Conservation (phyloP, 2,113 vertebrate species). For the Heloderma charlesbogerti region DNA sequence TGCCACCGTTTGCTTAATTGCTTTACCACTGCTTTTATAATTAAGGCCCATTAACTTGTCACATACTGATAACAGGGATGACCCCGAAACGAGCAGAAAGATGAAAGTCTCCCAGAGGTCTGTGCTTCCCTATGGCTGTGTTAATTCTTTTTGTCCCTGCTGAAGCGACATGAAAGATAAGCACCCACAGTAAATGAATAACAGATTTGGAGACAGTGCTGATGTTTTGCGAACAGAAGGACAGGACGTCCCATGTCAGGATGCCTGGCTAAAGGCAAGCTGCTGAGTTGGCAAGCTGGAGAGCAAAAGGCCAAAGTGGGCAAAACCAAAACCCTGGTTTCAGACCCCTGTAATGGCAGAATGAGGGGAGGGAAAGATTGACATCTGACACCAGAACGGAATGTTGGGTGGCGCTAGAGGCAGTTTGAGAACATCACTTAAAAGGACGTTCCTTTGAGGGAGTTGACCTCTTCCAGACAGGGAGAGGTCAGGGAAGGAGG, state of each 20-base stretch:
- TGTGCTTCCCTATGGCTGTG: constrained; percentile 20
- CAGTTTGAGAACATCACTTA: too few species aligned
- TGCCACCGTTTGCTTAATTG: constrained; percentile 70
- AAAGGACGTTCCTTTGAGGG: too few species aligned
- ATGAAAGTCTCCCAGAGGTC: constrained; percentile 40
- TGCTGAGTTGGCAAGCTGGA: neutral
- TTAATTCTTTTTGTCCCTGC: constrained; percentile 52
- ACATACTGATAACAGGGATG: constrained; percentile 64
- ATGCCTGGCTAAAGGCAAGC: neutral
- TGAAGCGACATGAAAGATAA: constrained; percentile 29
- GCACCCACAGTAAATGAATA: neutral
- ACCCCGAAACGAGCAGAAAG: constrained; percentile 61
- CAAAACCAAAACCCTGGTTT: too few species aligned
- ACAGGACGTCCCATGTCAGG: accelerated
- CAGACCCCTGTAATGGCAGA: too few species aligned
- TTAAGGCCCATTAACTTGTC: constrained; percentile 71
- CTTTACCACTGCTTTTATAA: constrained; percentile 71
- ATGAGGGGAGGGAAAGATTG: too few species aligned
- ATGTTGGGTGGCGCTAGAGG: too few species aligned
- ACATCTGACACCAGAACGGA: too few species aligned
- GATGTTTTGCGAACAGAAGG: neutral
- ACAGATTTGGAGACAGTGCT: constrained; percentile 8
- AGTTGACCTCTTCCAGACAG: too few species aligned
- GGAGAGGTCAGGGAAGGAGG: too few species aligned
- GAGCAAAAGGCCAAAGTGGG: too few species aligned